Conservation (phyloP, 1,140 invertebrate species). For the Cyphomyrmex costatus region DNA sequence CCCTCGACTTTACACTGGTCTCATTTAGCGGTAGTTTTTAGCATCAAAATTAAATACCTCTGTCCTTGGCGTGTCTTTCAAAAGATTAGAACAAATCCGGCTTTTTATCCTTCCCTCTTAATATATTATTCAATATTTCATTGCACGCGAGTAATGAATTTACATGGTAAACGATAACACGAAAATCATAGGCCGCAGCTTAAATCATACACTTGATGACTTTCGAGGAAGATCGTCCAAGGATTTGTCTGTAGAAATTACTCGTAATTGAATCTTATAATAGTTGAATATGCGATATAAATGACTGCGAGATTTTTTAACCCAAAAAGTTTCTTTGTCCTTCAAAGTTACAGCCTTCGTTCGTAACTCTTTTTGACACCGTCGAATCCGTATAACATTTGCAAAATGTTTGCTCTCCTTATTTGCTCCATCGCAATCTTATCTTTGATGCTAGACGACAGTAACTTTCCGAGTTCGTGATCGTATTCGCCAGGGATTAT, state of each 20-base stretch:
- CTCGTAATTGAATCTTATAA: constrained; percentile 16
- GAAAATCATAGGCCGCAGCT: neutral
- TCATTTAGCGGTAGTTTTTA: neutral
- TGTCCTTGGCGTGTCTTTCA: constrained; percentile 44
- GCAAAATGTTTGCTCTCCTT: constrained; percentile 6
- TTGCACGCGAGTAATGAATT: constrained; percentile 28
- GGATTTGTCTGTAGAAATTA: constrained; percentile 3
- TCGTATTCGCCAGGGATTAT: constrained; percentile 23
- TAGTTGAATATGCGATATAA: neutral
- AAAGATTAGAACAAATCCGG: constrained; percentile 33
- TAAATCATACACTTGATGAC: neutral
- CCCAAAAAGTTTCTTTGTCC: neutral
- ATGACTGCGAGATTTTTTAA: neutral
- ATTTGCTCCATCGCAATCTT: neutral
- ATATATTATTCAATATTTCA: constrained; percentile 24
- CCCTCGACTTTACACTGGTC: neutral
- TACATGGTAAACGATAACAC: neutral
- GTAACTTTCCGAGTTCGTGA: constrained; percentile 2
- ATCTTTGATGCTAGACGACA: constrained; percentile 23
- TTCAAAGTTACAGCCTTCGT: neutral
- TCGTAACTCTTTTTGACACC: neutral
- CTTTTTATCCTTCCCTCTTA: neutral
- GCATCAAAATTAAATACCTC: constrained; percentile 34
- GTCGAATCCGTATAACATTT: neutral
- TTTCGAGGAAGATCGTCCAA: neutral